phyloP scores from a whole-genome alignment of 2,888 invertebrate genomes.

The Melieria crassipennis region DNA sequence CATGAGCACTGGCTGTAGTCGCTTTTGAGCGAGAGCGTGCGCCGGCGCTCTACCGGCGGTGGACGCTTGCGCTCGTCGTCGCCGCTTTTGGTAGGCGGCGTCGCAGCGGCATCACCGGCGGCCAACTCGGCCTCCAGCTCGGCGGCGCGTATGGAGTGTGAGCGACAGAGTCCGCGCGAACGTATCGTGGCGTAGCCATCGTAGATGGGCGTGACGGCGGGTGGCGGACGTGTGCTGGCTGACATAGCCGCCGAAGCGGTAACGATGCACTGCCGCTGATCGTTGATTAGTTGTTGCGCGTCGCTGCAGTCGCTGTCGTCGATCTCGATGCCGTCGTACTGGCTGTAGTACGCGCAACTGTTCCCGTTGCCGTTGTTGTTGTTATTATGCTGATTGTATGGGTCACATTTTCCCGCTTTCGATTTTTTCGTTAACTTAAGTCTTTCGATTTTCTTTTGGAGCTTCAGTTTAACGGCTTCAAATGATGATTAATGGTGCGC shows the following conservation, averaged over 20 bases:
- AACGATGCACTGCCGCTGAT: constrained; percentile 4
- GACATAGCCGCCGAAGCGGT: constrained; percentile 35
- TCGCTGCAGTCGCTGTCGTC: constrained; percentile 29
- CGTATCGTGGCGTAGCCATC: constrained; percentile 91
- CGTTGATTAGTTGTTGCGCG: constrained; percentile 16
- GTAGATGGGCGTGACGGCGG: constrained; percentile 71
- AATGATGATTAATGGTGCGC: constrained; percentile 56
- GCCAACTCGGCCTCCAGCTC: constrained; percentile 50
- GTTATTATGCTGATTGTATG: background rate
- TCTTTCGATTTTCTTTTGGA: constrained; percentile 49
- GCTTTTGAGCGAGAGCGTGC: constrained; percentile 59
- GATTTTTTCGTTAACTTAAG: constrained; percentile 41
- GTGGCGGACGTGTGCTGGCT: constrained; percentile 46
- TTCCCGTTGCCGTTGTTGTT: constrained; percentile 22
- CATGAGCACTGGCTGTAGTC: constrained; percentile 53
- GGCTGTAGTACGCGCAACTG: constrained; percentile 21
- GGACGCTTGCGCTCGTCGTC: constrained; percentile 14
- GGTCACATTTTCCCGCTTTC: constrained; percentile 49
- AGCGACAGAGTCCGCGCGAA: constrained; percentile 68
- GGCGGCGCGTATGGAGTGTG: constrained; percentile 63
- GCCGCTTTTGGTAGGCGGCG: too few relatives aligned
- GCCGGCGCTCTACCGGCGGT: constrained; percentile 49
- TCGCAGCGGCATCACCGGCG: constrained; percentile 18
- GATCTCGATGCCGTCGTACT: constrained; percentile 23
- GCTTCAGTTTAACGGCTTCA: constrained; percentile 45